A percentile compares a stretch with the other conserved stretches of the same genome.
phyloP scores from a whole-genome alignment of 2,113 vertebrate species.

The Pelmatolapia mariae region DNA sequence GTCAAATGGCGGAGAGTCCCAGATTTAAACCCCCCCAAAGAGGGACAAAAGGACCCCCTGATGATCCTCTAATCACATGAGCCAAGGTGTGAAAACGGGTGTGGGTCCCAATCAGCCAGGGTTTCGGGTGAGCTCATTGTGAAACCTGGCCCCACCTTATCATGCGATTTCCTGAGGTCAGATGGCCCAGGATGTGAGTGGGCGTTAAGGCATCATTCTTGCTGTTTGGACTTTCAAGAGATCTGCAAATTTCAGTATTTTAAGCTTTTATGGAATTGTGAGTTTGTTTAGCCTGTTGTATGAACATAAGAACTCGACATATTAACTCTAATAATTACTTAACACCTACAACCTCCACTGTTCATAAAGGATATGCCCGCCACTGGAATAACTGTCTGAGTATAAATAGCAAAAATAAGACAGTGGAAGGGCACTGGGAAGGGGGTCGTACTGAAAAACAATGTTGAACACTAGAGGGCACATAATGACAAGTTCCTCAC shows the following conservation, averaged over 20 bases:
- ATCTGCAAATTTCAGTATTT: neutral
- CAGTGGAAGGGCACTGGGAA: fast-evolving
- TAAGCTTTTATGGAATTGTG: neutral
- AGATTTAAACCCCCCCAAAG: too few species aligned
- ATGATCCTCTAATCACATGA: too few species aligned
- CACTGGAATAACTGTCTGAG: neutral
- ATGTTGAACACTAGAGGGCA: neutral
- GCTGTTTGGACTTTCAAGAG: neutral
- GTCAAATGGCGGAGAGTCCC: too few species aligned
- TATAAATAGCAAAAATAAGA: neutral
- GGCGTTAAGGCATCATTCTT: too few species aligned
- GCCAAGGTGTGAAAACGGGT: too few species aligned
- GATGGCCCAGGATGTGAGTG: too few species aligned
- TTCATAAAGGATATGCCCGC: neutral
- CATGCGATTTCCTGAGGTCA: too few species aligned
- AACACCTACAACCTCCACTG: neutral
- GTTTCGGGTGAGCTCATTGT: too few species aligned
- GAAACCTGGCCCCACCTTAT: too few species aligned
- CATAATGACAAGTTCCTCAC: neutral
- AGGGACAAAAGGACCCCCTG: too few species aligned
- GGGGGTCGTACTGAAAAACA: neutral
- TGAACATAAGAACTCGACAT: neutral
- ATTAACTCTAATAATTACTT: fast-evolving
- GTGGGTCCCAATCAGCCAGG: too few species aligned
- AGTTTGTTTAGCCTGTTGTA: fast-evolving